Base-by-base conservation (phyloP, 2,888 invertebrate species). In the Leptinotarsa haldemani region DNA sequence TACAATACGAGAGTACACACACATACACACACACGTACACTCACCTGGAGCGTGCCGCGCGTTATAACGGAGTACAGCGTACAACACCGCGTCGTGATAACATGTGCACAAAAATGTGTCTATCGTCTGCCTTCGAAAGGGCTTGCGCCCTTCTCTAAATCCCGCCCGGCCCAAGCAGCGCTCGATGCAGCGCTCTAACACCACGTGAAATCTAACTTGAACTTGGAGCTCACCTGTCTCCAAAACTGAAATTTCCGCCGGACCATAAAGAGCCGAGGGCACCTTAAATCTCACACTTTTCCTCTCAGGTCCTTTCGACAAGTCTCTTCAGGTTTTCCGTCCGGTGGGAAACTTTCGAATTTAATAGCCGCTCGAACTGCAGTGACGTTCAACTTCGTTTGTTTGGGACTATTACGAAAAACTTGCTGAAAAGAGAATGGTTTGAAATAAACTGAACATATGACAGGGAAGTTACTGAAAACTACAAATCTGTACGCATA, bases 71-170 rank as follows among this genome's bases (percentile, higher is more conserved):
- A 89, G 88, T 81, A 90, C 89, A 71, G 80, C 80, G 82, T 89
- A 88, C 76, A 88, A 88, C 74, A 89, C 89, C 76, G 89, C 89
- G 79, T 89, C 89, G 86, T 88, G 89, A 80, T 81, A 83, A 82
- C 88, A 90, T 75, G 88, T 90, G 83, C 90, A 90, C 81, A 86
- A 89, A 77, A 88, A 90, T 78, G 88, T 90, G 76, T 90, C 90
- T 61, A n/a, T 88, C 74, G 78, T 77, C 87, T 80, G 88, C 86
- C 61, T 88, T 88, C 64, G 85, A 79, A 40, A 69, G 84, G 82
- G 78, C 80, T 78, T 79, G 80, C 80, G 80, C 79, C 72, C 73
- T 61, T 61, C 61, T 61, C 74, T 75, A 71, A 22, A 75, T 80
- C 80, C 81, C 81, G 83, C 83, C 83, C 84, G 82, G 83, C 84